Evolutionary conservation across 92 coral and sea anemone genomes (phyloP), one percentile per base, ranked within the genome.

Genomic region (Zoanthus sociatus): DNA sequence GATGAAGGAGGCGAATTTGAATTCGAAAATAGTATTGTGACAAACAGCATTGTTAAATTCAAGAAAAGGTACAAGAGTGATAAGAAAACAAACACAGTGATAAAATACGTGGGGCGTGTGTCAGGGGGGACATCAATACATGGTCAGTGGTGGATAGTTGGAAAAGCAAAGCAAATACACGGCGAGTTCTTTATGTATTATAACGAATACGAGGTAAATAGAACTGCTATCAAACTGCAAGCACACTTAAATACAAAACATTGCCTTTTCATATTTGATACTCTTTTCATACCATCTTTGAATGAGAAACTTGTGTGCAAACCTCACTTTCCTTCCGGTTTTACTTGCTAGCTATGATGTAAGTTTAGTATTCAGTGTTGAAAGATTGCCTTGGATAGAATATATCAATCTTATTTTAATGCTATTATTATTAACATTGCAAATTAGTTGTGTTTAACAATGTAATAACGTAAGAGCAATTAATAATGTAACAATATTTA

Each of bases 61-160:
- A 93, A 94, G 61, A 94, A 94, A 69, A 89, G 78, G 68, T 94
- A 94, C 83, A 30, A 87, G 15, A 79, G 74, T 18, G 78, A 71
- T 17, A 89, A 54, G 15, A 91, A 82, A 54, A 76, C 53, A 55
- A 90, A 91, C 18, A 4, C 88, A 9, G 12, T 84, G 26, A 86
- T 94, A 26, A 94, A 94, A 61, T 94, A 94, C 70, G 96, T 93
- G 26, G 98, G 95, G 7, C 89, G 92, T n/a, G 73, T 93, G 20
- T 91, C 84, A 55, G 93, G 93, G 17, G 89, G 84, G 45, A 77
- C 94, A 5, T 90, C 93, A 20, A 89, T 94, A 26, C 94, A 94
- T 11, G 98, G 98, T 4, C 89, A 79, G 63, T 94, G 98, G 98
- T 94, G 98, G 98, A 70, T 81, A 32, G 83, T 89, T 20, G 94